A percentile compares a stretch with the other conserved stretches of the same genome.
These are phyloP conservation scores for Otis tarda DNA, from an alignment of 2,113 vertebrate genomes.

Conservation along the genomic window DNA sequence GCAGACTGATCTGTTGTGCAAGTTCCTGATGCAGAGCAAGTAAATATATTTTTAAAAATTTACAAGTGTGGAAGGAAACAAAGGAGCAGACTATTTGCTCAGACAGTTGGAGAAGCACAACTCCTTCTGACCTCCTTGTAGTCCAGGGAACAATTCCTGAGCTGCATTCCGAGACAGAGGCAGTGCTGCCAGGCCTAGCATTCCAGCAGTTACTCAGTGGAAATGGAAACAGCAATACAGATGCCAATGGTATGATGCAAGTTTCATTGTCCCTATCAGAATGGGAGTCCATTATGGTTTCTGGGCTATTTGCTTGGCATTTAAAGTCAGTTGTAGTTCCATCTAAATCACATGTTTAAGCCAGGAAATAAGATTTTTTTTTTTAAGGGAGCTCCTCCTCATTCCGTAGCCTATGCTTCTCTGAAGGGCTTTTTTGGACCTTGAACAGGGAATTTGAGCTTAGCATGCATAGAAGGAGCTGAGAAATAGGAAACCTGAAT, in stretches of 20 bases:
- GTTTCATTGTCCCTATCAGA: constrained; percentile 7
- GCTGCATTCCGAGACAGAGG: constrained; percentile 5
- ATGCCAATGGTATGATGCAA: constrained; percentile 37
- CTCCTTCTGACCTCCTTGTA: background rate
- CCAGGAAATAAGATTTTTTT: background rate
- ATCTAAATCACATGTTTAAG: background rate
- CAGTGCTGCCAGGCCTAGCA: background rate
- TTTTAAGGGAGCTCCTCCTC: background rate
- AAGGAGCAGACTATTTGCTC: background rate
- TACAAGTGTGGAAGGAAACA: background rate
- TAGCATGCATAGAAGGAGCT: background rate
- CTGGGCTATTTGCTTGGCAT: background rate
- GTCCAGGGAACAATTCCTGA: background rate
- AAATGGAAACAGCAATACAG: constrained; percentile 29
- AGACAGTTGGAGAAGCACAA: background rate
- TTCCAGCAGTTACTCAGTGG: background rate
- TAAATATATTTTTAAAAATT: background rate
- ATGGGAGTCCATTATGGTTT: background rate
- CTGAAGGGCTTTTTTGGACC: background rate
- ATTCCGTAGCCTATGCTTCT: background rate
- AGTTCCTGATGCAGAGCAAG: background rate
- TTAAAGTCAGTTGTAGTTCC: background rate
- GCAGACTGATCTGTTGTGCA: background rate
- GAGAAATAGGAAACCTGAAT: background rate
- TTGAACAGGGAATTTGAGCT: background rate